phyloP scores from a whole-genome alignment of 2,888 invertebrate genomes.

The Phyto melanocephala region DNA sequence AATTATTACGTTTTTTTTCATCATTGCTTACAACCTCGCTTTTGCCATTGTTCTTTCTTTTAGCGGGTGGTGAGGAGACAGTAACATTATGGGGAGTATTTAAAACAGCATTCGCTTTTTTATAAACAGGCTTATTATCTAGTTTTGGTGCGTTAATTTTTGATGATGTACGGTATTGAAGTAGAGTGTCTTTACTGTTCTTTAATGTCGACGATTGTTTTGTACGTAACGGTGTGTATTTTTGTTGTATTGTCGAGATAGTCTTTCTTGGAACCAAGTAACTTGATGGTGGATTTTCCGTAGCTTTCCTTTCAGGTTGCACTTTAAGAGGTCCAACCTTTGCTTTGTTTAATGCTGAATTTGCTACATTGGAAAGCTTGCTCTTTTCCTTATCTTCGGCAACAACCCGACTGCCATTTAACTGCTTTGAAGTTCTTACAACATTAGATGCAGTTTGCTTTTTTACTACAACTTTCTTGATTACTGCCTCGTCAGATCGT shows the following conservation, averaged over 20 bases:
- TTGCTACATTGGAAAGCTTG: background rate
- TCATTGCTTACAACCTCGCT: background rate
- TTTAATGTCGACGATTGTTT: slow-evolving; percentile 53
- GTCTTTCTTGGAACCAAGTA: background rate
- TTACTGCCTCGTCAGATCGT: background rate
- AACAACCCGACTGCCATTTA: background rate
- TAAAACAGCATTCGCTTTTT: slow-evolving; percentile 75
- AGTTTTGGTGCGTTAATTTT: background rate
- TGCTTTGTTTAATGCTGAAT: background rate
- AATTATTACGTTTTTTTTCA: background rate
- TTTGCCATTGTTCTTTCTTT: slow-evolving; percentile 66
- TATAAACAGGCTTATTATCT: background rate
- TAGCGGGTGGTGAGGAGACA: slow-evolving; percentile 76
- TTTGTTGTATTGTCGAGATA: slow-evolving; percentile 1
- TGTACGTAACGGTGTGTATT: slow-evolving; percentile 54
- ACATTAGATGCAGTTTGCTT: background rate
- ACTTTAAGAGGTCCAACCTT: background rate
- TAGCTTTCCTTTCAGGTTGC: background rate
- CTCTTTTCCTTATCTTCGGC: background rate
- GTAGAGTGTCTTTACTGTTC: slow-evolving; percentile 31
- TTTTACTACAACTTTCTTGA: background rate
- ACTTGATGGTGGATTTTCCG: background rate
- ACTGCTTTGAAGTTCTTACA: background rate
- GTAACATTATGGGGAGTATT: slow-evolving; percentile 78
- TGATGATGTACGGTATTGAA: slow-evolving; percentile 37